These are phyloP conservation scores for Cylindroiulus punctatus DNA, from an alignment of 2,888 invertebrate genomes.

Conservation along the genomic window DNA sequence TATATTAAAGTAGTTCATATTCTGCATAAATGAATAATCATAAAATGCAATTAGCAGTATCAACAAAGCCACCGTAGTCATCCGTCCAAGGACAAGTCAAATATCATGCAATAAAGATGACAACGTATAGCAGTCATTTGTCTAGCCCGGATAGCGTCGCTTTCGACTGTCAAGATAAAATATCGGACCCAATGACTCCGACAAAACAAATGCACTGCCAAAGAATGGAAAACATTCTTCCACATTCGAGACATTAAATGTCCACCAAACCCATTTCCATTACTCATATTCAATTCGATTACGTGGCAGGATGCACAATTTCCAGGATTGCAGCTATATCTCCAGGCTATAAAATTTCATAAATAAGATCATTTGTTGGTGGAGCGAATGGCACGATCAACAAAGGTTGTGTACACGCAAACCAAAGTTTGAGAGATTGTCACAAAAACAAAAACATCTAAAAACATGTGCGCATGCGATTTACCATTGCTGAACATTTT, in stretches of 20 bases:
- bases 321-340: not conserved
- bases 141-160: not conserved
- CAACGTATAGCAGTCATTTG: conserved; percentile 10
- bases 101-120: conserved; percentile 39
- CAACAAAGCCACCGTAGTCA: not conserved
- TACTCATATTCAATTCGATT: conserved; percentile 43
- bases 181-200: not conserved
- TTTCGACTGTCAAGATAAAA: not conserved
- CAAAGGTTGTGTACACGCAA: not conserved
- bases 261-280: conserved; percentile 25
- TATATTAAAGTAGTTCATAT: not conserved
- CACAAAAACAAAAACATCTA: too few relatives aligned
- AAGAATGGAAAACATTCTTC: not conserved
- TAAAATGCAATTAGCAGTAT: not conserved
- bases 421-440: too few relatives aligned
- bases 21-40: conserved; percentile 25
- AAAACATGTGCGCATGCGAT: too few relatives aligned
- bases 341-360: not conserved
- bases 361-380: not conserved
- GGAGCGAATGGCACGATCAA: not conserved
- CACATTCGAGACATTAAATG: not conserved
- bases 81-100: not conserved
- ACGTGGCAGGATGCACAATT: conserved; percentile 29
- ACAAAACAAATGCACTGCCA: conserved; percentile 33
- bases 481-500: too few relatives aligned